Evolutionary conservation across 1,140 invertebrate genomes (phyloP).

Genomic region (Ectropis grisescens): DNA sequence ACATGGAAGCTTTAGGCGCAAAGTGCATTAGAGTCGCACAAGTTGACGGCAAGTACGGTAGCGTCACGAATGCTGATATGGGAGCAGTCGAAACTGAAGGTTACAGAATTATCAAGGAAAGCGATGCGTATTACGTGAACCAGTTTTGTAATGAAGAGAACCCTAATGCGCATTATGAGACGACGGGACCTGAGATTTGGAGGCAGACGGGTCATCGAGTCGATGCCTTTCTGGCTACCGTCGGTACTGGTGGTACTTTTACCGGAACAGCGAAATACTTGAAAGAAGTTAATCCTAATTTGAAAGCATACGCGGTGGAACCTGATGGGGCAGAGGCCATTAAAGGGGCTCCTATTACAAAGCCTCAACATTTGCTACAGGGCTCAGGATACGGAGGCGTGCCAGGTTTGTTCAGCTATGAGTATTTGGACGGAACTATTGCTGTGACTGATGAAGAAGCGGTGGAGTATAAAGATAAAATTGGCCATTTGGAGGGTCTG

Average conservation of each 20-base stretch:
- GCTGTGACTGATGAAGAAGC: conserved; percentile 48
- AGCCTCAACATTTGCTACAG: conserved; percentile 52
- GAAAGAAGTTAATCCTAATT: conserved; percentile 44
- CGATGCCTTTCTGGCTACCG: conserved; percentile 48
- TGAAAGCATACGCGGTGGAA: conserved; percentile 42
- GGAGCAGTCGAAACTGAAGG: conserved; percentile 38
- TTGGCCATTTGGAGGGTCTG: conserved; percentile 52
- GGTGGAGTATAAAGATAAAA: conserved; percentile 35
- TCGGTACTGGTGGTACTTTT: conserved; percentile 53
- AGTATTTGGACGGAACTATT: conserved; percentile 40
- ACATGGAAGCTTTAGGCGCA: conserved; percentile 56
- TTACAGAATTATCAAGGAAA: conserved; percentile 29
- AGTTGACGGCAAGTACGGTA: conserved; percentile 55
- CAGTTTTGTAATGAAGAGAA: conserved; percentile 48
- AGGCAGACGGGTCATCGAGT: conserved; percentile 48
- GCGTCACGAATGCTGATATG: conserved; percentile 47
- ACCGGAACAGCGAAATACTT: conserved; percentile 44
- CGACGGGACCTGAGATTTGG: too few species aligned
- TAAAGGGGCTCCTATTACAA: conserved; percentile 39
- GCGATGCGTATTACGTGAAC: conserved; percentile 45
- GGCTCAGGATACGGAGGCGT: conserved; percentile 54
- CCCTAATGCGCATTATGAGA: conserved; percentile 41
- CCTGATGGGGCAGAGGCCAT: conserved; percentile 47
- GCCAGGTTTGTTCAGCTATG: conserved; percentile 45
- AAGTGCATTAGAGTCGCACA: conserved; percentile 49